Evolutionary conservation across 2,797 vertebrate genomes (phyloP).

Genomic region (Danio aesculapii): DNA sequence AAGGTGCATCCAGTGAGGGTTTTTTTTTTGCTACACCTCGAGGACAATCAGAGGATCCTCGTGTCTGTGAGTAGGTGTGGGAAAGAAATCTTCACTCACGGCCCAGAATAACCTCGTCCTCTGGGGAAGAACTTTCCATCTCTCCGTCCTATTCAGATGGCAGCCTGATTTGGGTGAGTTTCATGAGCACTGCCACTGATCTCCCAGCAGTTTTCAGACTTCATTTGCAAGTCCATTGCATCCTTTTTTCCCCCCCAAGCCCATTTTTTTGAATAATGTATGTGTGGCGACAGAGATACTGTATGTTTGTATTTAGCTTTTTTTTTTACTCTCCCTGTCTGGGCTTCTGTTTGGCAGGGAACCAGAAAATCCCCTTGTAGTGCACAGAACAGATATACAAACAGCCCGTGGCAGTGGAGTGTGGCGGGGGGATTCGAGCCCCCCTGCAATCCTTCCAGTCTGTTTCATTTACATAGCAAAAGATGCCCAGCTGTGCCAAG

Average conservation of each 20-base stretch:
- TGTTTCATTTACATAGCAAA: conserved; percentile 71
- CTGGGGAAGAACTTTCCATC: not conserved
- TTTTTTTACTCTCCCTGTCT: not conserved
- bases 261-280: conserved; percentile 19
- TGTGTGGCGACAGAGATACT: conserved; percentile 37
- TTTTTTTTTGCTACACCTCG: conserved; percentile 7
- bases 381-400: conserved; percentile 69
- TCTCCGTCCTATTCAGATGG: not conserved
- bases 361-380: conserved; percentile 59
- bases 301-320: conserved; percentile 52
- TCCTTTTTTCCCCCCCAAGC: not conserved
- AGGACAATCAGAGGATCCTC: not conserved
- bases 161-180: not conserved
- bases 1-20: not conserved
- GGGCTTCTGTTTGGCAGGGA: conserved; percentile 51
- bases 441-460: conserved; percentile 57
- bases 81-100: conserved; percentile 38
- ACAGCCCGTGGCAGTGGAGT: conserved; percentile 70
- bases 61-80: conserved; percentile 46
- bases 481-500: conserved; percentile 57
- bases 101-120: conserved; percentile 14
- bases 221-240: not conserved
- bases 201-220: not conserved
- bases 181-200: not conserved
- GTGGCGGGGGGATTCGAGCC: conserved; percentile 54